A percentile compares a stretch with the other conserved stretches of the same genome.
Evolutionary conservation across 2,888 invertebrate genomes (phyloP).

Genomic region (Agriopis leucophaearia): DNA sequence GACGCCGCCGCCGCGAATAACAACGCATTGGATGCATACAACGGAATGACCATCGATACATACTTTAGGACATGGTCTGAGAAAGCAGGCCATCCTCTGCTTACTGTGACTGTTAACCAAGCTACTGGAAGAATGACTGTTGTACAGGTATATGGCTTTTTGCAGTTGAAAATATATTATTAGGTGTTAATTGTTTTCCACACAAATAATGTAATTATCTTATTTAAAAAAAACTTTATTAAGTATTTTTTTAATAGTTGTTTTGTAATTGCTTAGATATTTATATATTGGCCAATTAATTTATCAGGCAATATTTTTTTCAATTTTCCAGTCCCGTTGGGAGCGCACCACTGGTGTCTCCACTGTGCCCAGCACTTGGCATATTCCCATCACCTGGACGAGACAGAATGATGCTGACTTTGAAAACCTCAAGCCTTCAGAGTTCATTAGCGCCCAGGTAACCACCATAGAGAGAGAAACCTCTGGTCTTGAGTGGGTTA

Average conservation of each 20-base stretch:
- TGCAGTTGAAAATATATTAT: too few species aligned
- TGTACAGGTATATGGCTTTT: constrained; percentile 66
- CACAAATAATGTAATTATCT: too few species aligned
- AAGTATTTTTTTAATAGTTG: too few species aligned
- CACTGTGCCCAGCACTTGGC: constrained; percentile 59
- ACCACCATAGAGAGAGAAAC: constrained; percentile 62
- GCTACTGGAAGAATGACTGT: constrained; percentile 66
- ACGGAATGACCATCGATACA: constrained; percentile 65
- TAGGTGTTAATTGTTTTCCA: too few species aligned
- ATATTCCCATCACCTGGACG: constrained; percentile 81
- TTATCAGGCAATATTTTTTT: background rate
- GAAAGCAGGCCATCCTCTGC: constrained; percentile 87
- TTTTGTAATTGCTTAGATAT: too few species aligned
- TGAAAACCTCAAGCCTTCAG: constrained; percentile 69
- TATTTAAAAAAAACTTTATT: too few species aligned
- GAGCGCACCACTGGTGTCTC: constrained; percentile 65
- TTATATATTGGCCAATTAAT: background rate
- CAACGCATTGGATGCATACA: constrained; percentile 61
- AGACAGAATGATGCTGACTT: constrained; percentile 72
- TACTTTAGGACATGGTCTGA: constrained; percentile 88
- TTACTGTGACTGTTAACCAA: constrained; percentile 80
- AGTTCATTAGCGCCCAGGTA: constrained; percentile 57
- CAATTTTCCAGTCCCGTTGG: constrained; percentile 66
- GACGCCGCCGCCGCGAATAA: constrained; percentile 68
- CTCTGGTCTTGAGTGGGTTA: constrained; percentile 83